Conservation (phyloP, 2,113 vertebrate genomes). For the Ictalurus furcatus region DNA sequence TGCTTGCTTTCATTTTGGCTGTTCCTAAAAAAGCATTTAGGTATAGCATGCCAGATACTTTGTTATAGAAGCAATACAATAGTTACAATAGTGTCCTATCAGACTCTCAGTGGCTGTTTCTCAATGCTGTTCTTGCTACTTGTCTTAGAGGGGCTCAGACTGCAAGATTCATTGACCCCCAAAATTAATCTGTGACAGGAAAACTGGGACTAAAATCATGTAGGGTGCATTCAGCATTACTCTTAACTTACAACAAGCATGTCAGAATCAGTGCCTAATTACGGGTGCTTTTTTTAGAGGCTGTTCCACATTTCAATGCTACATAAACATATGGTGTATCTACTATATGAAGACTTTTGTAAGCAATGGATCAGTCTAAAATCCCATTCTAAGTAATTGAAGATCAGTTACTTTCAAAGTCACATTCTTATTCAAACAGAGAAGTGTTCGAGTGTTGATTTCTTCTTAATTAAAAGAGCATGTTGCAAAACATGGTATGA, state of each 20-base stretch:
- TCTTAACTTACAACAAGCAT: neutral
- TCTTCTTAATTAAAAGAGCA: conserved; percentile 79
- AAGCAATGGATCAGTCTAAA: neutral
- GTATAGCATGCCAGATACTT: neutral
- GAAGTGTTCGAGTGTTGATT: conserved; percentile 56
- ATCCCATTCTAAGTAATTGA: neutral
- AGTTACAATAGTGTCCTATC: neutral
- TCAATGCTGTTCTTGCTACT: neutral
- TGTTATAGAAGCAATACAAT: neutral
- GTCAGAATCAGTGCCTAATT: neutral
- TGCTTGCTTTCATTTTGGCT: neutral
- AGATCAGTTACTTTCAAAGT: neutral
- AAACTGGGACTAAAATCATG: neutral
- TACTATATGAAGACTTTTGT: neutral
- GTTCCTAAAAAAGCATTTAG: neutral
- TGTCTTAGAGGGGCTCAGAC: neutral
- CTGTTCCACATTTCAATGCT: neutral
- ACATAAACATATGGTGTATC: neutral
- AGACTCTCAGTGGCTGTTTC: neutral
- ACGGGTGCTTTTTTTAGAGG: neutral
- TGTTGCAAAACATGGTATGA: conserved; percentile 71
- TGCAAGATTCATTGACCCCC: neutral
- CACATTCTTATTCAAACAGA: conserved; percentile 34
- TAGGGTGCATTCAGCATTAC: neutral
- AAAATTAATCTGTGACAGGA: neutral